Base-by-base conservation (phyloP, 2,797 vertebrate genomes). In the Dryobates pubescens region DNA sequence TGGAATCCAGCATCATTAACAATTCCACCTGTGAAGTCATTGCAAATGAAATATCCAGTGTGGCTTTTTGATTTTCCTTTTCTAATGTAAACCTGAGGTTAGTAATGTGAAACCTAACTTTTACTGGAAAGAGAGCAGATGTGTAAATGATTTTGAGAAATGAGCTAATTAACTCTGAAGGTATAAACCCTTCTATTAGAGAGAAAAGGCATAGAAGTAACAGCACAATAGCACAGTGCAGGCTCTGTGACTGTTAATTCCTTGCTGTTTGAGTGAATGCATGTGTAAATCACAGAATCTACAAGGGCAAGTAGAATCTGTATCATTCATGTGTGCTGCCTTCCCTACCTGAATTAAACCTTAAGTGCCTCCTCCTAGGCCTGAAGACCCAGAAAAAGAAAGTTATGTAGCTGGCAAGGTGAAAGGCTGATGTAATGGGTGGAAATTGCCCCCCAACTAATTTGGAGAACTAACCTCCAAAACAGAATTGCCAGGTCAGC, bases 81-180 rank as follows among this genome's bases (percentile, higher is more conserved):
- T 9, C 45, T 18, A 62, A 38, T 24, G 24, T 5, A 81, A 80
- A 34, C 71, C 36, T 75, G 11, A 93, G 87, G 58, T 89, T 85
- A 74, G 78, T 43, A 71, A 74, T 5, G 15, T 29, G 49, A 83
- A 82, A 69, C 58, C 64, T n/a, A 87, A 90, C 82, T 87, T 92
- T 89, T 77, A 80, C 54, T 81, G 51, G 79, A 82, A 93, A 89
- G 20, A 62, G 36, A 92, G 70, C 84, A 95, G 89, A 86, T 92
- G 85, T 93, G 79, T 92, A 93, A 90, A 93, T 68, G 84, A 93
- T 93, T 93, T 90, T 95, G 91, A 90, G 86, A 93, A 95, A 93
- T 53, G 43, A 92, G 70, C 87, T 94, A 93, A 94, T 95, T 96
- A 95, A 86, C 82, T 90, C 82, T 58, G 54, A 83, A 95, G 47